phyloP scores from a whole-genome alignment of 2,888 invertebrate genomes.

The Conomelus anceps region DNA sequence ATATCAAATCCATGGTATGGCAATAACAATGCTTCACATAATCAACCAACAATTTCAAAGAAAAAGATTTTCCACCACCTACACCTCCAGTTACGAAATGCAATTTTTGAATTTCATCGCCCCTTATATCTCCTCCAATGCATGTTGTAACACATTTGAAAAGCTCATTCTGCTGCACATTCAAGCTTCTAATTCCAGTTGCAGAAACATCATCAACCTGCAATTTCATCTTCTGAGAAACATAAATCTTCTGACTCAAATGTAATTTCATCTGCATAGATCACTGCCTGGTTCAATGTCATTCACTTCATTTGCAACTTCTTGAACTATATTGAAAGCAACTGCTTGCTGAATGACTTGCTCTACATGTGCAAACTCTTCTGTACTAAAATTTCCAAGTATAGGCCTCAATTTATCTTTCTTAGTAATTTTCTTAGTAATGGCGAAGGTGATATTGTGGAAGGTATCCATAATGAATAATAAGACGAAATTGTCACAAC shows the following conservation, averaged over 20 bases:
- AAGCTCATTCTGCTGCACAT: conserved; percentile 26
- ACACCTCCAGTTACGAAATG: not conserved
- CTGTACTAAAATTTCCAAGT: not conserved
- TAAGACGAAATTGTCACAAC: no score
- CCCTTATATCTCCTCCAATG: conserved; percentile 10
- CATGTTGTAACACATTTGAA: conserved; percentile 26
- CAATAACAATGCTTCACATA: not conserved
- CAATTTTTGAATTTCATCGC: not conserved
- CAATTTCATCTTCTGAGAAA: no score
- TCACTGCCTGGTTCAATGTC: no score
- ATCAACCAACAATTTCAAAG: not conserved
- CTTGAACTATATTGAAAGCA: not conserved
- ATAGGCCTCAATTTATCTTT: no score
- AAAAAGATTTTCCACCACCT: not conserved
- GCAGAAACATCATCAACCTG: no score
- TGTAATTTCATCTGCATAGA: not conserved
- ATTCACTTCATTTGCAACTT: not conserved
- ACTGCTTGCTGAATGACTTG: conserved; percentile 6
- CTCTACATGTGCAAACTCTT: not conserved
- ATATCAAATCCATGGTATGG: not conserved
- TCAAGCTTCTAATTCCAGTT: not conserved
- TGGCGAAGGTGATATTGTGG: no score
- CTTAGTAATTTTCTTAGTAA: no score
- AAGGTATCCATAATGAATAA: no score
- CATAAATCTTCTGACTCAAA: no score